Conservation (phyloP, 2,113 vertebrate genomes). For the Phalacrocorax brasilianus region DNA sequence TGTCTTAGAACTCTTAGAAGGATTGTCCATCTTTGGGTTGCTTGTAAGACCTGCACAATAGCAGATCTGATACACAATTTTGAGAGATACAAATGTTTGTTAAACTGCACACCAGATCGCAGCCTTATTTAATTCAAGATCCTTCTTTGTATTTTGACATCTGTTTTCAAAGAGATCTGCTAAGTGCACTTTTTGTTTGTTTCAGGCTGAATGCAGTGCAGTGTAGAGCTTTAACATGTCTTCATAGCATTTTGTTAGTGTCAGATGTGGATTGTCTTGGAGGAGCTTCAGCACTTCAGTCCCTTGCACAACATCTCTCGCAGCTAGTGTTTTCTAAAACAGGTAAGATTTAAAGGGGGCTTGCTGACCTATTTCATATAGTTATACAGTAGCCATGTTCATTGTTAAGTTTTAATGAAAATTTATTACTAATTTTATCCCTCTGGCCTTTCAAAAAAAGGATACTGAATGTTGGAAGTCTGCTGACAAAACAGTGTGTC, state of each 20-base stretch:
- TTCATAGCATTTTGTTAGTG: slow-evolving; percentile 89
- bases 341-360: slow-evolving; percentile 69
- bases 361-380: background rate
- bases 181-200: background rate
- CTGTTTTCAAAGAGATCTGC: background rate
- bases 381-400: background rate
- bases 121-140: background rate
- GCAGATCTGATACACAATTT: background rate
- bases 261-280: slow-evolving; percentile 90
- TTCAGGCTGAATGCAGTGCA: slow-evolving; percentile 88
- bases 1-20: background rate
- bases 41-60: background rate
- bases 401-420: background rate
- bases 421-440: background rate
- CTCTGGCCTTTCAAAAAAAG: background rate
- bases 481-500: background rate
- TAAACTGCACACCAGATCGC: background rate
- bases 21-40: background rate
- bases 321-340: slow-evolving; percentile 82
- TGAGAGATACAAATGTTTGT: background rate
- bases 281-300: slow-evolving; percentile 84
- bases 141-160: background rate
- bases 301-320: slow-evolving; percentile 87
- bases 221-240: slow-evolving; percentile 89
- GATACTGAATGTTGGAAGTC: background rate